These are phyloP conservation scores for Taurulus bubalis DNA, from an alignment of 2,113 vertebrate genomes.

Conservation along the genomic window DNA sequence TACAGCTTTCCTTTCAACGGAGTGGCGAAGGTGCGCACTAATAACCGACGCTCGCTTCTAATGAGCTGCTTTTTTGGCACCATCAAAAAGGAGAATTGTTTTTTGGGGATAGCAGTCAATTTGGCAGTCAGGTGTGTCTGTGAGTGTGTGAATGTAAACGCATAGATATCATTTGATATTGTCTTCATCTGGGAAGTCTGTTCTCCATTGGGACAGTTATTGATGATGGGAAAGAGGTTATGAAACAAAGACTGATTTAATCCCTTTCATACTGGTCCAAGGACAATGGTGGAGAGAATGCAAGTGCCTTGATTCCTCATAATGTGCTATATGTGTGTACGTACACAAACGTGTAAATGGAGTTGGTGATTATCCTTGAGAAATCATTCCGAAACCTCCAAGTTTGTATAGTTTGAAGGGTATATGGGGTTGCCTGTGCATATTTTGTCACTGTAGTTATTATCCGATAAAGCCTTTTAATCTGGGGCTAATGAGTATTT, in stretches of 20 bases:
- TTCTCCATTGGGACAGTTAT: constrained; percentile 36
- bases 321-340: not conserved
- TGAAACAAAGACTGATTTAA: constrained; percentile 53
- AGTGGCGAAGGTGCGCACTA: not conserved
- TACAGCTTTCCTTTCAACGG: constrained; percentile 27
- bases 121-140: not conserved
- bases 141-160: not conserved
- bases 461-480: constrained; percentile 73
- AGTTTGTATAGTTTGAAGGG: constrained; percentile 3
- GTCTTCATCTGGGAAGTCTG: constrained; percentile 14
- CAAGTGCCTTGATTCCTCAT: constrained; percentile 7
- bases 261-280: constrained; percentile 49
- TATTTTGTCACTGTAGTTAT: constrained; percentile 64
- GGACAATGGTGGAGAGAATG: constrained; percentile 26
- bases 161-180: constrained; percentile 31
- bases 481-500: constrained; percentile 77
- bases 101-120: not conserved
- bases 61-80: constrained; percentile 4
- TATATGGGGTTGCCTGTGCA: constrained; percentile 10
- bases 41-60: constrained; percentile 33
- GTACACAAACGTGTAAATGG: not conserved
- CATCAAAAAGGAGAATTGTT: constrained; percentile 19
- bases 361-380: constrained; percentile 54
- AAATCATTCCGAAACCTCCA: constrained; percentile 10
- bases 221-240: constrained; percentile 29